These are phyloP conservation scores for Orchesellides sinensis DNA, from an alignment of 2,888 invertebrate genomes.

Conservation along the genomic window DNA sequence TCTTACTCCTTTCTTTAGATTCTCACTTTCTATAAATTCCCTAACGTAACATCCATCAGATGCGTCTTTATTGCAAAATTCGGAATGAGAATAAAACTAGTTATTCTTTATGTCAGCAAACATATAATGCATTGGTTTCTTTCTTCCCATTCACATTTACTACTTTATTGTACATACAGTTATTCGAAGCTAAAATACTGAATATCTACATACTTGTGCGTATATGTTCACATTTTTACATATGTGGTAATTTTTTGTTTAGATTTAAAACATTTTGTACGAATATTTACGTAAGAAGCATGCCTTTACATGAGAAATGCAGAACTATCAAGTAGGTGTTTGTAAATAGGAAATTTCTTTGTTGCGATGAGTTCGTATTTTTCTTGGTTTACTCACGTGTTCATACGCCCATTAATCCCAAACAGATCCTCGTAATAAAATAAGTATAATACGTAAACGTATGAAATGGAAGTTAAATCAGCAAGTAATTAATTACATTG, in stretches of 20 bases:
- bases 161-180: neutral
- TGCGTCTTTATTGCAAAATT: slow-evolving; percentile 47
- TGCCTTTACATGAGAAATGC: neutral
- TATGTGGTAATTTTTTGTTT: neutral
- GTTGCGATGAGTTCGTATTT: neutral
- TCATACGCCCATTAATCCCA: no score
- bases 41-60: slow-evolving; percentile 13
- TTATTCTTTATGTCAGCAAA: neutral
- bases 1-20: slow-evolving; percentile 6
- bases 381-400: no score
- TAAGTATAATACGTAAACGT: no score
- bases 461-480: no score
- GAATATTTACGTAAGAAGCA: no score
- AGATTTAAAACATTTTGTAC: neutral
- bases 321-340: neutral
- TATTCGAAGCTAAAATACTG: no score
- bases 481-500: slow-evolving; percentile 55
- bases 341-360: neutral
- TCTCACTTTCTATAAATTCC: slow-evolving; percentile 26
- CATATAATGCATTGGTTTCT: slow-evolving; percentile 20
- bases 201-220: no score
- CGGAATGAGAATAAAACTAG: slow-evolving; percentile 13
- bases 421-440: no score
- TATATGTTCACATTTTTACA: no score
- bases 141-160: slow-evolving; percentile 30